These are phyloP conservation scores for Melanocharis versteri DNA, from an alignment of 2,113 vertebrate species.

Conservation along the genomic window DNA sequence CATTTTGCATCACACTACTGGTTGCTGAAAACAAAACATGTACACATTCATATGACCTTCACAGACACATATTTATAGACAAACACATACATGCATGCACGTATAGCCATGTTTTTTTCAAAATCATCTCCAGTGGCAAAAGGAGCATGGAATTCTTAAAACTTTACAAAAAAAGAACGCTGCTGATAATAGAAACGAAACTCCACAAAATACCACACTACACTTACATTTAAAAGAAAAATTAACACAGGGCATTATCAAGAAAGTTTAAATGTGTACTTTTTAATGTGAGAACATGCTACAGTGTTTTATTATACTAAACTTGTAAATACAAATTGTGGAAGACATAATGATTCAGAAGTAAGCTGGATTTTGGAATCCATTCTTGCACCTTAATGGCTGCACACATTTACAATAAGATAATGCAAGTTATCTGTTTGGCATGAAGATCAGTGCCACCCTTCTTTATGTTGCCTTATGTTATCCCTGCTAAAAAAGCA, in stretches of 20 bases:
- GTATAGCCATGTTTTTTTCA: neutral
- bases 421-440: neutral
- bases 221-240: neutral
- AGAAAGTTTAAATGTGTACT: neutral
- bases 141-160: neutral
- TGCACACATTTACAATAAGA: neutral
- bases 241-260: neutral
- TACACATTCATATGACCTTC: neutral
- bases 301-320: neutral
- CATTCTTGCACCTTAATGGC: neutral
- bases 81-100: neutral
- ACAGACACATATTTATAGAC: neutral
- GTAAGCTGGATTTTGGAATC: neutral
- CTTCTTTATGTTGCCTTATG: neutral
- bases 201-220: neutral
- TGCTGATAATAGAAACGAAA: neutral
- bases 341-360: neutral
- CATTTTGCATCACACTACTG: constrained; percentile 83
- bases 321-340: neutral
- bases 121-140: neutral
- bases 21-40: constrained; percentile 75
- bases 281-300: neutral
- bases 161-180: neutral
- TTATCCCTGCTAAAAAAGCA: neutral
- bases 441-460: neutral